A percentile compares a stretch with the other conserved stretches of the same genome.
Evolutionary conservation across 2,797 vertebrate species (phyloP).

Genomic region (Acomys russatus): DNA sequence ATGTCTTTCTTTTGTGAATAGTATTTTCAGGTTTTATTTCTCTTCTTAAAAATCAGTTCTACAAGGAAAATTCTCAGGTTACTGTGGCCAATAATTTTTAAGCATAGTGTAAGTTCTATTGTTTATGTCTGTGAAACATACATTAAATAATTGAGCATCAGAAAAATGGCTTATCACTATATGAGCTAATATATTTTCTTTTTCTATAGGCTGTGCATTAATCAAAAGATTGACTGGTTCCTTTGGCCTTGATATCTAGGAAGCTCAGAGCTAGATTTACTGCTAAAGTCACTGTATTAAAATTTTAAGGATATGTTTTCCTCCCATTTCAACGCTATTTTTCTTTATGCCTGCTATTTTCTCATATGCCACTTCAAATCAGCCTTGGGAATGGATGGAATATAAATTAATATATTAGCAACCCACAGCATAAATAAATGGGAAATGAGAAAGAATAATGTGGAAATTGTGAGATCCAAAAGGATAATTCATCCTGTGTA

Average conservation of each 20-base stretch:
- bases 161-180: slow-evolving; percentile 48
- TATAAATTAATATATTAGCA: slow-evolving; percentile 84
- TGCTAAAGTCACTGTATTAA: slow-evolving; percentile 77
- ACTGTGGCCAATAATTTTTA: slow-evolving; percentile 49
- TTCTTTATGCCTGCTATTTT: slow-evolving; percentile 79
- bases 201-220: slow-evolving; percentile 68
- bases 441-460: slow-evolving; percentile 59
- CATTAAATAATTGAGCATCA: slow-evolving; percentile 74
- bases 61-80: slow-evolving; percentile 44
- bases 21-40: slow-evolving; percentile 55
- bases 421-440: slow-evolving; percentile 78
- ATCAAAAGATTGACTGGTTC: slow-evolving; percentile 65
- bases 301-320: slow-evolving; percentile 75
- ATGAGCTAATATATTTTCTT: slow-evolving; percentile 53
- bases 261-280: slow-evolving; percentile 69
- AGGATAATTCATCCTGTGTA: slow-evolving; percentile 76
- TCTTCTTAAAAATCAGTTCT: slow-evolving; percentile 33
- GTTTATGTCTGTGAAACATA: slow-evolving; percentile 48
- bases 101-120: slow-evolving; percentile 42
- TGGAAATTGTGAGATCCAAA: slow-evolving; percentile 78
- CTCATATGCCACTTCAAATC: slow-evolving; percentile 80
- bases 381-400: slow-evolving; percentile 81
- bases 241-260: slow-evolving; percentile 61
- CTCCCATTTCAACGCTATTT: slow-evolving; percentile 74
- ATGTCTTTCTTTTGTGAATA: slow-evolving; percentile 44